These are phyloP conservation scores for Protobothrops mucrosquamatus DNA, from an alignment of 2,113 vertebrate genomes.

Conservation along the genomic window DNA sequence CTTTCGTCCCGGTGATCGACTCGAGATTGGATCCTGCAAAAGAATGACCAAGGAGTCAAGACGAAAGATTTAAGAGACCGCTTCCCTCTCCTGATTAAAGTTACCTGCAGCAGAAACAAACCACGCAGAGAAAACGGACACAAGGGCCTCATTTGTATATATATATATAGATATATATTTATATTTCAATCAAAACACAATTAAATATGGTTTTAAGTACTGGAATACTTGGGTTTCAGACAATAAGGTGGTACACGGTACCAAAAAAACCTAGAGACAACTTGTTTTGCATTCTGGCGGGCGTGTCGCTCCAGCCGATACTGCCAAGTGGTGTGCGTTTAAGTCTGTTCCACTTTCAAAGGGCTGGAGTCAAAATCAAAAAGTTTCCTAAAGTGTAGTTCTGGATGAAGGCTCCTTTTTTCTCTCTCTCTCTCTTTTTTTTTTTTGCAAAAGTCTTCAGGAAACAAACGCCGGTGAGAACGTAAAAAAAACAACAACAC, in stretches of 20 bases:
- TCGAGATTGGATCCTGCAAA: no score
- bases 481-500: slow-evolving; percentile 20
- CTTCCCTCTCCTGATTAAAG: neutral
- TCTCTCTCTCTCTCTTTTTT: neutral
- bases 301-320: slow-evolving; percentile 75
- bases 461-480: slow-evolving; percentile 68
- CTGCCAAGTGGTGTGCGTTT: slow-evolving; percentile 60
- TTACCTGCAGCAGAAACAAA: neutral
- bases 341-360: slow-evolving; percentile 8
- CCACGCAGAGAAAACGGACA: slow-evolving; percentile 66
- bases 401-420: neutral
- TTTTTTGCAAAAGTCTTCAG: slow-evolving; percentile 55
- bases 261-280: slow-evolving; percentile 84
- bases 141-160: slow-evolving; percentile 69
- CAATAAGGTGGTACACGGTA: slow-evolving; percentile 98
- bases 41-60: no score
- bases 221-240: slow-evolving; percentile 87
- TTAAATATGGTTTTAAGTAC: slow-evolving; percentile 99
- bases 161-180: slow-evolving; percentile 65
- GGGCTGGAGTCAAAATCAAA: slow-evolving; percentile 59
- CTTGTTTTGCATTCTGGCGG: slow-evolving; percentile 74
- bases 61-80: neutral
- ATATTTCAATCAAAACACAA: slow-evolving; percentile 98
- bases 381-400: slow-evolving; percentile 11
- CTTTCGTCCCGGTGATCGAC: no score